Evolutionary conservation across 2,888 invertebrate genomes (phyloP), one percentile per base, ranked within the genome.

Genomic region (Microchrysa polita): DNA sequence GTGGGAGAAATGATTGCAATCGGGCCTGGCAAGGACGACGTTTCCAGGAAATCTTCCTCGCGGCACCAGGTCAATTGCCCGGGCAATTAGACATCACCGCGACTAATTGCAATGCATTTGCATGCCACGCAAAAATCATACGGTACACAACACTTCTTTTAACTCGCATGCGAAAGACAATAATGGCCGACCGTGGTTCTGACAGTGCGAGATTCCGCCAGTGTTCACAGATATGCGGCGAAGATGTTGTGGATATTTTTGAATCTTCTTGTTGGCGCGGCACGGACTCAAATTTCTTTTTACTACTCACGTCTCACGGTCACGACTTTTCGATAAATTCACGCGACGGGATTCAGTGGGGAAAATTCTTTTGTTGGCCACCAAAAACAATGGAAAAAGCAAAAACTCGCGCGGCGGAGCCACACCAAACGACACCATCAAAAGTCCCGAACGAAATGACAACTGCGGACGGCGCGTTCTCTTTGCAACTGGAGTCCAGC

Each of bases 171-270:
- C 27, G 7, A 34, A 34, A 34, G 7, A 34, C 27, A 34, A n/a
- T n/a, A n/a, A 16, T 14, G 4, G n/a, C 1, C 12, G 18, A 16
- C n/a, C 40, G 59, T n/a, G n/a, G 23, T 22, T 22, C 18, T 27
- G 9, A 59, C 14, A n/a, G n/a, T n/a, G 1, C n/a, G 40, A 55
- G 57, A 69, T 55, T 55, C 69, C 55, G 40, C 57, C 52, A 57
- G 57, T n/a, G n/a, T 55, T 23, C 52, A 69, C 69, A 69, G 55
- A 69, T 18, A 10, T 55, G 16, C 69, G 27, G 57, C 57, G 16
- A 14, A 52, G 27, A 52, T 53, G 52, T 65, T 48, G 48, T 22
- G 18, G 65, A 18, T 48, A 34, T 7, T 34, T n/a, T n/a, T n/a
- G n/a, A n/a, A n/a, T n/a, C n/a, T n/a, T n/a, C n/a, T n/a, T n/a